Conservation (phyloP, 2,113 vertebrate species). For the Sturnus vulgaris region DNA sequence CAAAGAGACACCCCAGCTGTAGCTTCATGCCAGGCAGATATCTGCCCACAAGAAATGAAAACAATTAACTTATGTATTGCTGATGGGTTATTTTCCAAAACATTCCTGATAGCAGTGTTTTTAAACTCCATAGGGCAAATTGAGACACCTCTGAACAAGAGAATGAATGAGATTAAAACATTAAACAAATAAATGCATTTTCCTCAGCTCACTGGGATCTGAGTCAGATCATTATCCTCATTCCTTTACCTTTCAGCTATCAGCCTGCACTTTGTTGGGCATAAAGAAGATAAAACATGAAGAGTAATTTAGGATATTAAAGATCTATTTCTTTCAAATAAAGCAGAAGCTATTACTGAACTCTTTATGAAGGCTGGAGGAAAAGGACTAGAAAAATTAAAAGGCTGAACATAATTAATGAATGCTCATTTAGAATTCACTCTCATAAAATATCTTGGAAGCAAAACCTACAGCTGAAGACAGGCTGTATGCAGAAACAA, state of each 20-base stretch:
- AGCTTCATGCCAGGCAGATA: neutral
- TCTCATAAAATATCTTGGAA: neutral
- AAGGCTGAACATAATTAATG: slow-evolving; percentile 41
- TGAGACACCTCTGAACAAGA: neutral
- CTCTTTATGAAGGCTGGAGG: neutral
- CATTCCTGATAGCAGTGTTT: neutral
- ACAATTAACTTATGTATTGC: neutral
- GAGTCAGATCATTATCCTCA: neutral
- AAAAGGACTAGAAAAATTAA: slow-evolving; percentile 38
- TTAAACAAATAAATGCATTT: neutral
- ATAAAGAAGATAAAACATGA: neutral
- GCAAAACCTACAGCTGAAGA: slow-evolving; percentile 14
- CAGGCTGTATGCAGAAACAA: neutral
- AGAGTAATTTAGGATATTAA: slow-evolving; percentile 23
- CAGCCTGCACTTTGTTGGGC: neutral
- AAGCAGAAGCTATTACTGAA: slow-evolving; percentile 30
- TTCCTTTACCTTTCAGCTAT: neutral
- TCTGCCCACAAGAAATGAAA: neutral
- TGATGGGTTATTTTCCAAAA: neutral
- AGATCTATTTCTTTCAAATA: slow-evolving; percentile 40
- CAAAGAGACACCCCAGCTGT: neutral
- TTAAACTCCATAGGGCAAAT: neutral
- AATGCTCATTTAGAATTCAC: slow-evolving; percentile 6
- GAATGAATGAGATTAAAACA: neutral
- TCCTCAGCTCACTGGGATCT: neutral